Conservation (phyloP, 2,797 vertebrate species). For the Sparus aurata region DNA sequence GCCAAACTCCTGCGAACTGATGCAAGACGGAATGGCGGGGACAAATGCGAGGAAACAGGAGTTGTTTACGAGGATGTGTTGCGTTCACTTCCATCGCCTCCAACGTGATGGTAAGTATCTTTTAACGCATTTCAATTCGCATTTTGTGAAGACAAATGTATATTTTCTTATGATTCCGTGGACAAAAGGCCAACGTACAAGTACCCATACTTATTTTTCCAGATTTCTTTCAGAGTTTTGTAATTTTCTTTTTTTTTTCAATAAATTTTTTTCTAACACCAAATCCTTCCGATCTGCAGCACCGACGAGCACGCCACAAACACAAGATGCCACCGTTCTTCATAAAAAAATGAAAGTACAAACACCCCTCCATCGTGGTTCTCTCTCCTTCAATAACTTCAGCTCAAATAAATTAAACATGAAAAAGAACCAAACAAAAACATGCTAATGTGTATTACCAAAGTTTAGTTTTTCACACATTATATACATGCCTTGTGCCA, state of each 20-base stretch:
- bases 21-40: conserved; percentile 27
- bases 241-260: background rate
- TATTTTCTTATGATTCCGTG: conserved; percentile 10
- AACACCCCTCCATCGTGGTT: conserved; percentile 53
- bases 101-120: conserved; percentile 19
- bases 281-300: conserved; percentile 51
- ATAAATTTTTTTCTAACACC: conserved; percentile 15
- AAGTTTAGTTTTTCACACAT: conserved; percentile 84
- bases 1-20: conserved; percentile 45
- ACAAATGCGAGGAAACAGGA: conserved; percentile 32
- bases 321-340: conserved; percentile 43
- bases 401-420: conserved; percentile 75
- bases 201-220: background rate
- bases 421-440: conserved; percentile 75
- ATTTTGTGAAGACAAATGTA: conserved; percentile 26
- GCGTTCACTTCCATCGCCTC: conserved; percentile 7
- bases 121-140: conserved; percentile 13
- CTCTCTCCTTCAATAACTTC: conserved; percentile 63
- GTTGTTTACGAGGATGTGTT: conserved; percentile 16
- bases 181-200: conserved; percentile 6
- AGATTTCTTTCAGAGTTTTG: background rate
- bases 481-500: conserved; percentile 86
- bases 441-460: conserved; percentile 82
- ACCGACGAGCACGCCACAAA: conserved; percentile 46
- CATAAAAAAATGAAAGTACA: conserved; percentile 40